Evolutionary conservation across 2,113 vertebrate species (phyloP), one percentile per base, ranked within the genome.

Genomic region (Lepus americanus): DNA sequence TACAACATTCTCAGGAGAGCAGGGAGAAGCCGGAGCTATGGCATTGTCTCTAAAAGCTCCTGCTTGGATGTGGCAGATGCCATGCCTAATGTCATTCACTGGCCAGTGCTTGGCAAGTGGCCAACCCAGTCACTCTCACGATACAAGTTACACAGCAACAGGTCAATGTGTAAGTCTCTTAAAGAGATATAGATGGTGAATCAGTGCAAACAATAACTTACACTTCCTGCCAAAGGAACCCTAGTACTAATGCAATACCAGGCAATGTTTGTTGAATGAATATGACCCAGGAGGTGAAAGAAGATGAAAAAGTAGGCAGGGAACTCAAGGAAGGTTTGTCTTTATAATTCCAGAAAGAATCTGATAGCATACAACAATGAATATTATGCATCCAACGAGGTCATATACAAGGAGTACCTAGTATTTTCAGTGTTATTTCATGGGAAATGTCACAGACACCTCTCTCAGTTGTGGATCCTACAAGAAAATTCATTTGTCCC

Each of bases 401-500:
- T 81, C 67, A 55, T 63, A 17, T 29, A 93, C 66, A 33, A 55
- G 49, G 39, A 77, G 0, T 23, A 5, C n/a, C 77, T 6, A 23
- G 11, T 51, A 87, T 84, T 69, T 91, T 59, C 22, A 53, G 14
- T 61, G 13, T 66, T 51, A 51, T 83, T 51, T 55, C 5, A 7
- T 49, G 53, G 73, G 49, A 93, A 80, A 64, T 69, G 82, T 82
- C 53, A 23, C 3, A 61, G 78, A 59, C 8, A 44, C 4, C 3
- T 67, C 29, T 61, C 1, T 25, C 13, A 9, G 17, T 8, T 84
- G 6, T 92, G 85, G 31, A 69, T 93, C 22, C 67, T 87, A 3
- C 6, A 78, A 92, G 90, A 59, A 4, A 74, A 91, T 92, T 69
- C 19, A 55, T 94, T 78, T 89, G 17, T 27, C 49, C 31, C n/a